Evolutionary conservation across 1,140 invertebrate species (phyloP).

Genomic region (Drosophila micromelanica): DNA sequence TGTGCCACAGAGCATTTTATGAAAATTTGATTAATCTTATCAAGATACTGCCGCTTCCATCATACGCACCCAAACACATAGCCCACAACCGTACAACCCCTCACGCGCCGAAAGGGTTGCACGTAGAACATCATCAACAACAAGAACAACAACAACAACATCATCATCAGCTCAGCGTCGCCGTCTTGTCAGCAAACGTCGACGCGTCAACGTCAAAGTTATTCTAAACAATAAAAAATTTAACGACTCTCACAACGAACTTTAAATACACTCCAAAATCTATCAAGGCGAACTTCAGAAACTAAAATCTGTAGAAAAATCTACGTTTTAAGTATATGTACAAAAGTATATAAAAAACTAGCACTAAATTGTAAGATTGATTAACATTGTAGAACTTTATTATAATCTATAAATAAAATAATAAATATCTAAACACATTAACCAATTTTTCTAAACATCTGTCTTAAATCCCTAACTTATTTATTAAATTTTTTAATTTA

Average conservation of each 20-base stretch:
- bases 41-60: constrained; percentile 67
- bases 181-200: constrained; percentile 38
- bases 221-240: constrained; percentile 25
- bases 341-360: too few species aligned
- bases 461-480: too few species aligned
- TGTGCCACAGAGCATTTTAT: constrained; percentile 57
- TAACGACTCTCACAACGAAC: not conserved
- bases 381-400: too few species aligned
- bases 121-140: constrained; percentile 15
- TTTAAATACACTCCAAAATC: constrained; percentile 2
- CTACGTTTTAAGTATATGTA: too few species aligned
- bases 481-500: too few species aligned
- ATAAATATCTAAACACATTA: too few species aligned
- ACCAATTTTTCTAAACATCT: too few species aligned
- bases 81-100: constrained; percentile 4
- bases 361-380: too few species aligned
- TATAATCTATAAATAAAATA: too few species aligned
- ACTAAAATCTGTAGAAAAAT: too few species aligned
- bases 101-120: constrained; percentile 39
- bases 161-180: constrained; percentile 45
- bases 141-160: constrained; percentile 16
- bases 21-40: constrained; percentile 84
- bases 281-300: too few species aligned
- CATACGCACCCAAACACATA: constrained; percentile 43
- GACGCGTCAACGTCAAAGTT: constrained; percentile 42